A percentile compares a stretch with the other conserved stretches of the same genome.
Conservation (phyloP, 30 jellyfish, hydroid and myxozoan genomes). For the Rhopilema esculentum region DNA sequence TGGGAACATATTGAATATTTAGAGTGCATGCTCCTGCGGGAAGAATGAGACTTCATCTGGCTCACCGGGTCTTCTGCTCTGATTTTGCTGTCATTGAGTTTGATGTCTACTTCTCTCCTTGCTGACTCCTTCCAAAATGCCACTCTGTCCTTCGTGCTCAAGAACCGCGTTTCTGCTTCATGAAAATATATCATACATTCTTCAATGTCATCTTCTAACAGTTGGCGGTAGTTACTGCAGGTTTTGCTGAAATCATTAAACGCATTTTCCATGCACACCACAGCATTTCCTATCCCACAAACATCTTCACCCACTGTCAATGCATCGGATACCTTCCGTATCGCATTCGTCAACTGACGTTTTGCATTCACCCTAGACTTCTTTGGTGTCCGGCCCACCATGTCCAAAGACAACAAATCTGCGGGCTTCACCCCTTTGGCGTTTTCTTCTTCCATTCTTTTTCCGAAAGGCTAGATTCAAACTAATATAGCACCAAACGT, state of each 20-base stretch:
- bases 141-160: not conserved
- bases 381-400: no score
- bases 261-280: no score
- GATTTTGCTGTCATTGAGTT: no score
- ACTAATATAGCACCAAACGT: no score
- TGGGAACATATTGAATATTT: no score
- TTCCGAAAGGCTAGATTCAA: no score
- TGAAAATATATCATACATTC: not conserved
- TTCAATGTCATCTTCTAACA: conserved; percentile 7
- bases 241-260: no score
- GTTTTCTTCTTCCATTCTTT: no score
- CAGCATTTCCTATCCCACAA: conserved; percentile 4
- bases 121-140: not conserved
- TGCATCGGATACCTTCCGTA: not conserved
- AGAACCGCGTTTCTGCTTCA: not conserved
- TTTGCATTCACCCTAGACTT: conserved; percentile 28
- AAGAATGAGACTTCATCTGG: conserved; percentile 11
- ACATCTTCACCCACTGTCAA: not conserved
- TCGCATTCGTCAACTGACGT: conserved; percentile 11
- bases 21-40: conserved; percentile 22
- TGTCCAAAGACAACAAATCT: no score
- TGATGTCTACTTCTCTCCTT: not conserved
- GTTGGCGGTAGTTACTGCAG: no score
- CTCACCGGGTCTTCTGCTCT: conserved; percentile 33
- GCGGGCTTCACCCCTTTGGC: no score